Evolutionary conservation across 2,113 vertebrate species (phyloP), one percentile per base, ranked within the genome.

Genomic region (Cairina moschata): DNA sequence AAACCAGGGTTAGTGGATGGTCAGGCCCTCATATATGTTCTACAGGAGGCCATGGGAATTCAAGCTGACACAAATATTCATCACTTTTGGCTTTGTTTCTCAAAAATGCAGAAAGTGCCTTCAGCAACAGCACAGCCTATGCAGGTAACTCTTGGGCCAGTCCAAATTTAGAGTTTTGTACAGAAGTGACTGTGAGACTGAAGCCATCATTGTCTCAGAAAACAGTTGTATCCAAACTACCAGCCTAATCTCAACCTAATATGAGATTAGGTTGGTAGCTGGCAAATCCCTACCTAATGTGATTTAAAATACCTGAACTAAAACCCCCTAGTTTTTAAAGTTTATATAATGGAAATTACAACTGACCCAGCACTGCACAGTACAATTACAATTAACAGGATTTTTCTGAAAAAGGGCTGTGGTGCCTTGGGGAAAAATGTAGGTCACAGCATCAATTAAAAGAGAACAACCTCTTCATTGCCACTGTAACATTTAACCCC

Each of bases 391-490:
- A 97, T 97, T 97, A 96, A 93, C 21, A 66, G 32, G 92, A 94
- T 26, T 88, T 91, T 58, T 85, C 73, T 93, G 88, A 91, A 89
- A 97, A 91, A 86, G 0, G 7, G 86, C 85, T 94, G 74, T 68
- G 44, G 46, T 65, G 52, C 90, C 95, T 91, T 72, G n/a, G 91
- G 93, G 79, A 88, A 75, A 60, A 90, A 96, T 93, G 58, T 96
- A 94, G 96, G 96, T 91, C 95, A 96, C 48, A 86, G 62, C 86
- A 94, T 80, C 96, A 92, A 84, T 96, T 95, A 96, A 95, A 96
- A 78, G 54, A 95, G 90, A 95, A 71, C 69, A 58, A 91, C 71
- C 58, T 88, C 90, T 87, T 88, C 83, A 66, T 66, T 88, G 76
- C 31, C 78, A 82, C 56, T 32, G 8, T 83, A 95, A 83, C 34